phyloP scores from a whole-genome alignment of 2,113 vertebrate species.

The Grammomys dolichurus region DNA sequence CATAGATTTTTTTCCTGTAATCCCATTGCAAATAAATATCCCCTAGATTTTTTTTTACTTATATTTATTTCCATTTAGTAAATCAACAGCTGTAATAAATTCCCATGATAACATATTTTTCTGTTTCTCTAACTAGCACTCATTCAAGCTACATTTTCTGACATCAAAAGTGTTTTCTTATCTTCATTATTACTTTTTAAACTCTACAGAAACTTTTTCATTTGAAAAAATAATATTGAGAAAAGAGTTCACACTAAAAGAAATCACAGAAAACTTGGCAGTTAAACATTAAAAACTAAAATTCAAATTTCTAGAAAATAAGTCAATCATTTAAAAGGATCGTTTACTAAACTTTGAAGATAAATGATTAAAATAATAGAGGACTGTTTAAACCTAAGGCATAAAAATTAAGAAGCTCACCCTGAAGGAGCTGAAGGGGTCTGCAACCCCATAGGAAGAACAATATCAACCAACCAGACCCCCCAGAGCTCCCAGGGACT shows the following conservation, averaged over 20 bases:
- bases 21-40: slow-evolving; percentile 16
- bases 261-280: not conserved
- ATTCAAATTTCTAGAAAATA: not conserved
- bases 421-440: too few relatives aligned
- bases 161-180: not conserved
- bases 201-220: not conserved
- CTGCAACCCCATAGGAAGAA: too few relatives aligned
- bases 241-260: not conserved
- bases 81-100: not conserved
- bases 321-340: not conserved
- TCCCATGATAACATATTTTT: not conserved
- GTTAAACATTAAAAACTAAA: slow-evolving; percentile 39
- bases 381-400: not conserved
- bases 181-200: slow-evolving; percentile 6
- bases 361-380: not conserved
- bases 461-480: too few relatives aligned
- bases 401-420: not conserved
- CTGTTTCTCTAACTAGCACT: not conserved
- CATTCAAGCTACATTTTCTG: not conserved
- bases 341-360: not conserved
- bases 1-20: not conserved
- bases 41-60: not conserved
- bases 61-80: not conserved
- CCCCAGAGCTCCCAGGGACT: too few relatives aligned
- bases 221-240: slow-evolving; percentile 16